A percentile compares a stretch with the other conserved stretches of the same genome.
phyloP scores from a whole-genome alignment of 2,888 invertebrate genomes.

The Nephrotoma appendiculata region DNA sequence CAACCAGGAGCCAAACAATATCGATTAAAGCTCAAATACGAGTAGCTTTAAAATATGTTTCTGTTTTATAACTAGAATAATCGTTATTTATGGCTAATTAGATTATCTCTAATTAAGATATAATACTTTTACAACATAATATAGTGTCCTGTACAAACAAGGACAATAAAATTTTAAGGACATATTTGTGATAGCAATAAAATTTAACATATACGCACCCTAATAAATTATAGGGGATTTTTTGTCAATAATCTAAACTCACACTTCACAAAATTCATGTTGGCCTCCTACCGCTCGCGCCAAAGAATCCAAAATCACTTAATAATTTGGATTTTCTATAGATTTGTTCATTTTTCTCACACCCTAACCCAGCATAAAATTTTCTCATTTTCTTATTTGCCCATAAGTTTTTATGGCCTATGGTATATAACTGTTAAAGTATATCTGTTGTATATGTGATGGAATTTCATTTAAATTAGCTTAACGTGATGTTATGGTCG shows the following conservation, averaged over 20 bases:
- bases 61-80: not conserved
- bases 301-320: not conserved
- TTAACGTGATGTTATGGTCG: not conserved
- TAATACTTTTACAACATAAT: not conserved
- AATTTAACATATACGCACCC: not conserved
- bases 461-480: not conserved
- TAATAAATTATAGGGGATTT: not conserved
- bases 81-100: not conserved
- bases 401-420: not conserved
- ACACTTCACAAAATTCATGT: not conserved
- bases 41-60: too few relatives aligned
- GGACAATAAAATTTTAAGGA: not conserved
- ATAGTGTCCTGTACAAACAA: not conserved
- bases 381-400: not conserved
- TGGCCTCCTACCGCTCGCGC: not conserved
- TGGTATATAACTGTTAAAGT: not conserved
- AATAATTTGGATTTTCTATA: not conserved
- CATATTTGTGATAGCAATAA: not conserved
- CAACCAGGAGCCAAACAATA: too few relatives aligned
- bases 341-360: not conserved
- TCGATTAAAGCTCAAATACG: too few relatives aligned
- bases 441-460: not conserved
- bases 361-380: not conserved
- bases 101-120: not conserved
- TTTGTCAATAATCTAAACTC: not conserved